phyloP scores from a whole-genome alignment of 2,888 invertebrate genomes.

The Poecilus cupreus region DNA sequence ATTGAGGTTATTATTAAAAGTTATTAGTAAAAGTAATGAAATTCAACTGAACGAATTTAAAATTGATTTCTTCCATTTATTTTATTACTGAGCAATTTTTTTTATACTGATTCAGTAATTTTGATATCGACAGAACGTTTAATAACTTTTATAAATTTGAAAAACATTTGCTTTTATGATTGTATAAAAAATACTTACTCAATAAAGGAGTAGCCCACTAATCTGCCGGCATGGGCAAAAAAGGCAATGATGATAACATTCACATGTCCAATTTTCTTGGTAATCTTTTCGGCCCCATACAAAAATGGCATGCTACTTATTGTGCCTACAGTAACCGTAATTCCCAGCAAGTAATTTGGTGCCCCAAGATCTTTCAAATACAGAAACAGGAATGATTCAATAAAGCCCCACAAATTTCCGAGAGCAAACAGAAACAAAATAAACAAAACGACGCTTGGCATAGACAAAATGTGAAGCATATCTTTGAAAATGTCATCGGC shows the following conservation, averaged over 20 bases:
- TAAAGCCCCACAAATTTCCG: slow-evolving; percentile 92
- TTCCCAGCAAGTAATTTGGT: slow-evolving; percentile 86
- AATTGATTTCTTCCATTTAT: too few species aligned
- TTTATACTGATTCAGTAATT: too few species aligned
- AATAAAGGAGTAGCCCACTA: slow-evolving; percentile 89
- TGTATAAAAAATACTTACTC: slow-evolving; percentile 77
- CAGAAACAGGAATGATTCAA: slow-evolving; percentile 91
- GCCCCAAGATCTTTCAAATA: slow-evolving; percentile 90
- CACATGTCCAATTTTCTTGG: slow-evolving; percentile 86
- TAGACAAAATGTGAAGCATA: slow-evolving; percentile 83
- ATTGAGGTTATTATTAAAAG: too few species aligned
- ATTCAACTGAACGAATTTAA: too few species aligned
- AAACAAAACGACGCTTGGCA: slow-evolving; percentile 87
- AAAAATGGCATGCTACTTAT: slow-evolving; percentile 89
- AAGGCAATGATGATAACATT: slow-evolving; percentile 90
- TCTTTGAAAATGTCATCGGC: slow-evolving; percentile 86
- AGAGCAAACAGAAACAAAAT: slow-evolving; percentile 87
- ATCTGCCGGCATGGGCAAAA: slow-evolving; percentile 87
- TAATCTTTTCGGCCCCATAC: slow-evolving; percentile 88
- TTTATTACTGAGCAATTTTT: too few species aligned
- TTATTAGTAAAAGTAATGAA: too few species aligned
- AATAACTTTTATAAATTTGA: too few species aligned
- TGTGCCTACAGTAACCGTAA: slow-evolving; percentile 90
- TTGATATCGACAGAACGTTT: too few species aligned
- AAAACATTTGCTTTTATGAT: neutral